These are phyloP conservation scores for Coptotermes formosanus DNA, from an alignment of 1,140 invertebrate genomes.

Conservation along the genomic window DNA sequence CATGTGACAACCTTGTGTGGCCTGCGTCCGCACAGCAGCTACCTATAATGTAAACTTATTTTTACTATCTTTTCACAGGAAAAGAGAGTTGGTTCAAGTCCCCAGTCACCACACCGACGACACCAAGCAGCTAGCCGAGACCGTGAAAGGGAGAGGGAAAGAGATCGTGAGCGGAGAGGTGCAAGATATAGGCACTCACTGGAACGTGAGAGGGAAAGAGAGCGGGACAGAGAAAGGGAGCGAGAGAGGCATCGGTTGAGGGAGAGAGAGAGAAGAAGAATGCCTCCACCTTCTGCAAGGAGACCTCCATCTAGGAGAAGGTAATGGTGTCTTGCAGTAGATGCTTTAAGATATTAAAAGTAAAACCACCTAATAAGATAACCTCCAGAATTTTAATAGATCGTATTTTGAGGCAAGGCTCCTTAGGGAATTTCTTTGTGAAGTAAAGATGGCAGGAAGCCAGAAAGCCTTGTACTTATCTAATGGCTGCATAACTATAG, in stretches of 20 bases:
- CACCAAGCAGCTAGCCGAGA: slow-evolving; percentile 47
- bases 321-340: neutral
- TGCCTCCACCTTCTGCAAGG: slow-evolving; percentile 25
- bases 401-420: too few species aligned
- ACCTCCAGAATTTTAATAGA: too few species aligned
- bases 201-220: slow-evolving; percentile 39
- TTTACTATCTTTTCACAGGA: slow-evolving; percentile 42
- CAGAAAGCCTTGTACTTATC: too few species aligned
- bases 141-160: slow-evolving; percentile 49
- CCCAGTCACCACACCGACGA: slow-evolving; percentile 43
- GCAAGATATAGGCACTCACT: slow-evolving; percentile 32
- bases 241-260: slow-evolving; percentile 36
- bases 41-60: neutral
- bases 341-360: too few species aligned
- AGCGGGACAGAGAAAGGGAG: slow-evolving; percentile 36
- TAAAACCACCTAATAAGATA: too few species aligned
- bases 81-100: slow-evolving; percentile 49
- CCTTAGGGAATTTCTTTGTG: too few species aligned
- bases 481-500: too few species aligned
- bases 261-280: slow-evolving; percentile 35
- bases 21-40: too few species aligned
- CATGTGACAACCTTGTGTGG: too few species aligned
- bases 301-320: slow-evolving; percentile 16
- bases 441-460: too few species aligned
- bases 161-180: slow-evolving; percentile 47